Evolutionary conservation across 2,797 vertebrate species (phyloP).

Genomic region (Dicrostonyx torquatus): DNA sequence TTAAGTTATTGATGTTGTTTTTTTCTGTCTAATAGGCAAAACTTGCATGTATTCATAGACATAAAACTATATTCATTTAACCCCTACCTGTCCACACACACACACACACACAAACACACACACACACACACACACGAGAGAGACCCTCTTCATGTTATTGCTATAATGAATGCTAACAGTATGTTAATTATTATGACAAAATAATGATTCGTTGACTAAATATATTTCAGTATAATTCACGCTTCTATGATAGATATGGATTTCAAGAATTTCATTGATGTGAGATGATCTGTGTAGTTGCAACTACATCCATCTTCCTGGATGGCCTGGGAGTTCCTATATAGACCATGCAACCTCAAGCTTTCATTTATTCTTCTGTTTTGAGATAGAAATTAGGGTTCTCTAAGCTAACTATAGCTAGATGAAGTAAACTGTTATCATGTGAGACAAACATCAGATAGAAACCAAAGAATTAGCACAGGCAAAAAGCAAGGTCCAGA

Average conservation of each 20-base stretch:
- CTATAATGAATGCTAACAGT: background rate
- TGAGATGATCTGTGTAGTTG: too few relatives aligned
- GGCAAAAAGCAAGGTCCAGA: background rate
- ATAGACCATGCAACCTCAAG: background rate
- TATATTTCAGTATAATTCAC: background rate
- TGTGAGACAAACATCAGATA: background rate
- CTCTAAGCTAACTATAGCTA: background rate
- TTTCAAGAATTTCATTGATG: background rate
- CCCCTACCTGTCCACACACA: background rate
- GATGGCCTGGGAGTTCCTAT: background rate
- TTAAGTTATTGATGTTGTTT: background rate
- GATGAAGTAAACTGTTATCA: background rate
- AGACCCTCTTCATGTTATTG: background rate
- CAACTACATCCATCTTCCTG: too few relatives aligned
- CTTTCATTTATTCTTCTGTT: background rate
- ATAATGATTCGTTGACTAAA: background rate
- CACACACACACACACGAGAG: background rate
- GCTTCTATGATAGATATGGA: background rate
- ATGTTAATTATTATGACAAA: background rate
- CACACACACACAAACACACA: background rate
- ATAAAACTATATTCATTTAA: background rate
- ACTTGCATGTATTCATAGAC: background rate
- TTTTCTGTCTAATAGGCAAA: background rate
- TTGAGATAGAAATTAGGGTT: background rate
- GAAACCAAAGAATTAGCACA: background rate